Base-by-base conservation (phyloP, 2,797 vertebrate species). In the Poecilia velifera region DNA sequence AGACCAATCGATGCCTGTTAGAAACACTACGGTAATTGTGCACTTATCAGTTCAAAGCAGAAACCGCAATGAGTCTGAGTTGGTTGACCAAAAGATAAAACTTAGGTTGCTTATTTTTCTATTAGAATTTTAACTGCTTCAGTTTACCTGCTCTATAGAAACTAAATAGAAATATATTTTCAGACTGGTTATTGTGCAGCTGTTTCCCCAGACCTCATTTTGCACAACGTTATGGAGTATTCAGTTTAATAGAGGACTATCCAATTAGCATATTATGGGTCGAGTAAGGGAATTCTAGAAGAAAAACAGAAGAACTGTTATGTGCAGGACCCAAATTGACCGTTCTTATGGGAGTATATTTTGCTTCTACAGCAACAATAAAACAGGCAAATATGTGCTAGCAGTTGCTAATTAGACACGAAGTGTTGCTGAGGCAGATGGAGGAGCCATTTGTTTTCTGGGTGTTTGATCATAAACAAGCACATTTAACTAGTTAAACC, bases 1-100 rank as follows among this genome's bases (percentile, higher is more conserved):
- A 87, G 91, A 86, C 59, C 83, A 88, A 94, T 96, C 93, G 85
- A 95, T 96, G 88, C 73, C 89, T 79, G 90, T 92, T 89, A 88
- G 86, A 89, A 93, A 93, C 88, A 84, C 76, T 75, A 53, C 25
- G 51, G 87, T 91, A 94, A 94, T 91, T 93, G 91, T 82, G 76
- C 86, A 91, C 89, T 93, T 95, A 94, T 95, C 94, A 87, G 87
- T 82, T 85, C 85, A 82, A 79, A 78, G 79, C 86, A 84, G 86
- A 76, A 86, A 87, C 87, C 43, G 81, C 84, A 81, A 89, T 77
- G 78, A 85, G 84, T 77, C 53, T 73, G 78, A 87, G 85, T 53
- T 81, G 72, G 77, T 74, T 39, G 74, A 89, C 71, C 80, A 78
- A 80, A 70, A 89, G 80, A 87, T 81, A 74, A 82, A 73, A 76